Conservation (phyloP, 2,797 vertebrate genomes). For the Petrocephalus sullivani region DNA sequence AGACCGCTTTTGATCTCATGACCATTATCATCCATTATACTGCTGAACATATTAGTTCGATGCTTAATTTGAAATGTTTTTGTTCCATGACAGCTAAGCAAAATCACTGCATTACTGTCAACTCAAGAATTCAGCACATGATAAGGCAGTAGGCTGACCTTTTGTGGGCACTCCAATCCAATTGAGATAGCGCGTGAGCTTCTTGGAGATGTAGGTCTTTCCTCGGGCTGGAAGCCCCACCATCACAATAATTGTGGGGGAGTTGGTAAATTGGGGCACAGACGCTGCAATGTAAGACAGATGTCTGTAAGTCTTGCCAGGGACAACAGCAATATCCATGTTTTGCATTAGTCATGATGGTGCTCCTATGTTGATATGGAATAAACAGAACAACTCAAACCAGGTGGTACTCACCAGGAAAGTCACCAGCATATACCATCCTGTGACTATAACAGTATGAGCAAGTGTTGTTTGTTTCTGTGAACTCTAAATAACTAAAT, state of each 20-base stretch:
- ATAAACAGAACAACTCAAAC: background rate
- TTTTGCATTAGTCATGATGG: background rate
- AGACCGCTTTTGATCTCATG: too few species aligned
- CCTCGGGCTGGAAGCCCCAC: conserved; percentile 79
- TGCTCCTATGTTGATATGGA: background rate
- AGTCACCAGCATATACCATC: background rate
- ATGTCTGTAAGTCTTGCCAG: background rate
- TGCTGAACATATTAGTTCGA: background rate
- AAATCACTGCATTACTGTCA: background rate
- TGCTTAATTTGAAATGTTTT: background rate
- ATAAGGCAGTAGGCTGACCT: conserved; percentile 51
- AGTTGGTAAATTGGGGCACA: conserved; percentile 84
- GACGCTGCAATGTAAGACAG: conserved; percentile 58
- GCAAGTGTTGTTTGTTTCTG: background rate
- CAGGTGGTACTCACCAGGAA: background rate
- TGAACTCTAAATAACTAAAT: background rate
- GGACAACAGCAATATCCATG: background rate
- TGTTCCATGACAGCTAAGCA: background rate
- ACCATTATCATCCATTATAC: background rate
- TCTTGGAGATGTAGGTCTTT: conserved; percentile 53
- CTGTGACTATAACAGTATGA: background rate
- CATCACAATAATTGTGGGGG: conserved; percentile 83
- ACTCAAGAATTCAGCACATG: background rate
- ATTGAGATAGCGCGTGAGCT: conserved; percentile 85
- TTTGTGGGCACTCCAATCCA: conserved; percentile 86